Evolutionary conservation across 1,140 invertebrate genomes (phyloP).

Genomic region (Aethina tumida): DNA sequence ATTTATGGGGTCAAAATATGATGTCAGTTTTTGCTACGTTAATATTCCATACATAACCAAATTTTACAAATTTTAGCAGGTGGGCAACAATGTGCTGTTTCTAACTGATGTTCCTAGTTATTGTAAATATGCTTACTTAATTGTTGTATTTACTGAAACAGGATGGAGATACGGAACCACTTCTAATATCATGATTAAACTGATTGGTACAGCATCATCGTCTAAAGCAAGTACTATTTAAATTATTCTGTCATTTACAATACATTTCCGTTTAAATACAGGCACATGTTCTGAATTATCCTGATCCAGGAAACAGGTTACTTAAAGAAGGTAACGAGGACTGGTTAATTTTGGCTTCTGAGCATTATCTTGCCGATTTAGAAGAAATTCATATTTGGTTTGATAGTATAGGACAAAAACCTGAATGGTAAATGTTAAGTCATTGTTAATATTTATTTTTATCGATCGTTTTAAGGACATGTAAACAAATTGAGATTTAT

Average conservation of each 20-base stretch:
- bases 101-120: constrained; percentile 17
- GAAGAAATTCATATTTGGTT: constrained; percentile 19
- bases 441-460: constrained; percentile 1
- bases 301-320: constrained; percentile 21
- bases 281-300: constrained; percentile 24
- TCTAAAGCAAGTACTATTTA: constrained; percentile 16
- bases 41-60: background rate
- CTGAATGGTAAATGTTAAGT: constrained; percentile 17
- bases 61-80: constrained; percentile 10
- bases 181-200: constrained; percentile 20
- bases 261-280: constrained; percentile 3
- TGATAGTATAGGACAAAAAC: constrained; percentile 19
- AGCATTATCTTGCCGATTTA: constrained; percentile 18
- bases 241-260: background rate
- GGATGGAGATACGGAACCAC: constrained; percentile 18
- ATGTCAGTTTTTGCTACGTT: constrained; percentile 7
- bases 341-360: constrained; percentile 21
- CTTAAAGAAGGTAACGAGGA: constrained; percentile 15
- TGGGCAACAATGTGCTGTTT: constrained; percentile 15
- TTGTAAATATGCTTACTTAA: constrained; percentile 19
- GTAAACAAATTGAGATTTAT: constrained; percentile 15
- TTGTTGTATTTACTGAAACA: constrained; percentile 20
- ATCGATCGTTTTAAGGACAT: constrained; percentile 16
- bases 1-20: constrained; percentile 2
- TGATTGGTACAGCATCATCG: constrained; percentile 14